These are phyloP conservation scores for Amyelois transitella DNA, from an alignment of 1,140 invertebrate species.

Conservation along the genomic window DNA sequence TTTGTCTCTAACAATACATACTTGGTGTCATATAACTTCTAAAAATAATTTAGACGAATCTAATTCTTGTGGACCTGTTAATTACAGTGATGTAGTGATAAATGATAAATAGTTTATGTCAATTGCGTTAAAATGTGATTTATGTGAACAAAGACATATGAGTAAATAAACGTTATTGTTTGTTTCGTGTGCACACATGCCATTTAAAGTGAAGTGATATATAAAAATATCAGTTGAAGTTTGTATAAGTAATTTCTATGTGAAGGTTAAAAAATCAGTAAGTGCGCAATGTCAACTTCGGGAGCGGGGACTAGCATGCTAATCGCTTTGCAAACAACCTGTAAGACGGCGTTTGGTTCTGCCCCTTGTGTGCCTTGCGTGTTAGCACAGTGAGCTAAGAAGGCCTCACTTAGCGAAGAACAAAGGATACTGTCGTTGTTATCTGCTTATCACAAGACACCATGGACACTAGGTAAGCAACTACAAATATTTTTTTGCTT, in stretches of 20 bases:
- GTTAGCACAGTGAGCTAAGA: conserved; percentile 47
- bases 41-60: too few relatives aligned
- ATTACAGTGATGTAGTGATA: neutral
- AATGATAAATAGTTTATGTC: neutral
- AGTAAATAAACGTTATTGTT: conserved; percentile 8
- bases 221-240: conserved; percentile 31
- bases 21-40: too few relatives aligned
- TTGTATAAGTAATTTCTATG: conserved; percentile 48
- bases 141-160: neutral
- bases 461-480: conserved; percentile 56
- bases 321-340: conserved; percentile 65
- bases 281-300: conserved; percentile 66
- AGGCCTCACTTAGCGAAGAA: conserved; percentile 39
- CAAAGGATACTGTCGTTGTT: conserved; percentile 32
- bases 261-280: conserved; percentile 58
- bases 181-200: conserved; percentile 18
- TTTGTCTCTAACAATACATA: too few relatives aligned
- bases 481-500: neutral
- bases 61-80: neutral
- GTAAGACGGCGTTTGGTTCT: conserved; percentile 43
- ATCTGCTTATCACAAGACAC: conserved; percentile 15
- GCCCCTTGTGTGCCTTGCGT: conserved; percentile 43
- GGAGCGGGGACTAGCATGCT: conserved; percentile 53
- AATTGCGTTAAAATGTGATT: conserved; percentile 4
- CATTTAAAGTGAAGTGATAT: conserved; percentile 31